Evolutionary conservation across 2,113 vertebrate species (phyloP).

Genomic region (Vanacampus margaritifer): DNA sequence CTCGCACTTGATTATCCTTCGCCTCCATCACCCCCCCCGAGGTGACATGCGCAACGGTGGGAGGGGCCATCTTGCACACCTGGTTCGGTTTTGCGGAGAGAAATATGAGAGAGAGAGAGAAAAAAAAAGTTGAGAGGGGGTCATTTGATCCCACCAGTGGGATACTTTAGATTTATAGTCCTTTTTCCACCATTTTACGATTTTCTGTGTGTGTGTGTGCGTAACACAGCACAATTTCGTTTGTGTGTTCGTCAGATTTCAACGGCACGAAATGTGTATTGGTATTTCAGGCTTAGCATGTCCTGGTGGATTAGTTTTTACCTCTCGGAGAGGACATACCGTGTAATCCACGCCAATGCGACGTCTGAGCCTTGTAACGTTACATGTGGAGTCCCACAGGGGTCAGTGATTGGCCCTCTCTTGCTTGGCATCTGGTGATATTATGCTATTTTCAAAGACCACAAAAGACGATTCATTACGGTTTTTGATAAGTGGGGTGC

Average conservation of each 20-base stretch:
- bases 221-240: neutral
- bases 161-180: slow-evolving; percentile 25
- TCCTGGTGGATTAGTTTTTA: too few species aligned
- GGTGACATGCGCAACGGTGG: slow-evolving; percentile 61
- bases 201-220: slow-evolving; percentile 16
- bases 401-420: too few species aligned
- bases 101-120: neutral
- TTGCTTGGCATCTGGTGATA: too few species aligned
- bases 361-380: too few species aligned
- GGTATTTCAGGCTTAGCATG: neutral
- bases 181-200: slow-evolving; percentile 51
- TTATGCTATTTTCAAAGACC: too few species aligned
- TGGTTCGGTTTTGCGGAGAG: slow-evolving; percentile 57
- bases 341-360: too few species aligned
- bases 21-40: slow-evolving; percentile 58
- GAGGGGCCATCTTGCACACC: slow-evolving; percentile 63
- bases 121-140: slow-evolving; percentile 16
- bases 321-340: too few species aligned
- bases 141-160: neutral
- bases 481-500: too few species aligned
- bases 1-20: slow-evolving; percentile 17
- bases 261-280: neutral
- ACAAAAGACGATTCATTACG: too few species aligned
- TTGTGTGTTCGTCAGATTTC: neutral
- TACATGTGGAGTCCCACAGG: too few species aligned